Percentiles rank a stretch among this genome's conserved stretches.
Evolutionary conservation across 2,888 invertebrate genomes (phyloP).

Genomic region (Malthinus seriepunctatus): DNA sequence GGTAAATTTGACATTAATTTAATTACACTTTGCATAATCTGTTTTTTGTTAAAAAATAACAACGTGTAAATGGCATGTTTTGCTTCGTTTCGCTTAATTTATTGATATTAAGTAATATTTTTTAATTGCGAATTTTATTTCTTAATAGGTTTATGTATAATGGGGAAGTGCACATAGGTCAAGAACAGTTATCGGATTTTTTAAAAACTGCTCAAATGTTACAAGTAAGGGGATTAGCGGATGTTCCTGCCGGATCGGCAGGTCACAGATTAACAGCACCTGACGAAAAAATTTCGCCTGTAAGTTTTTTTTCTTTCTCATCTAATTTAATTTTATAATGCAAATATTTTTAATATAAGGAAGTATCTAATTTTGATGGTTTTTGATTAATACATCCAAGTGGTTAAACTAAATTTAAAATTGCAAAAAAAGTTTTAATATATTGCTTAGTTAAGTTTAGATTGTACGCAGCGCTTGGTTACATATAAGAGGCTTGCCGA

Average conservation of each 20-base stretch:
- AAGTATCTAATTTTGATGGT: background rate
- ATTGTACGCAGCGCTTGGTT: background rate
- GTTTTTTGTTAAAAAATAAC: background rate
- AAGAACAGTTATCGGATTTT: constrained; percentile 84
- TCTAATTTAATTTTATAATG: too few species aligned
- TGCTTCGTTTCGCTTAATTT: too few species aligned
- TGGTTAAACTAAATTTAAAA: background rate
- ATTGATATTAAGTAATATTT: too few species aligned
- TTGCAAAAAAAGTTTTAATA: background rate
- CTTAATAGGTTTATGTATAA: constrained; percentile 82
- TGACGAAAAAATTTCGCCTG: constrained; percentile 72
- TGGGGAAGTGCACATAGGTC: constrained; percentile 87
- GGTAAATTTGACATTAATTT: constrained; percentile 54
- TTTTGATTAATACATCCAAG: too few species aligned
- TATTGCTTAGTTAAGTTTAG: background rate
- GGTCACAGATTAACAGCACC: constrained; percentile 50
- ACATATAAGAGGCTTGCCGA: constrained; percentile 1
- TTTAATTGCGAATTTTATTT: background rate
- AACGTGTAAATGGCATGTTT: too few species aligned
- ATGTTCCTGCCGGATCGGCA: constrained; percentile 64
- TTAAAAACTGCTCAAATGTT: constrained; percentile 85
- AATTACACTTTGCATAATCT: too few species aligned
- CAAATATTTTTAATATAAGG: background rate
- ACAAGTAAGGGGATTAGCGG: constrained; percentile 84
- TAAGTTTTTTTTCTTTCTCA: constrained; percentile 54